These are phyloP conservation scores for Mohoua ochrocephala DNA, from an alignment of 2,113 vertebrate species.

Conservation along the genomic window DNA sequence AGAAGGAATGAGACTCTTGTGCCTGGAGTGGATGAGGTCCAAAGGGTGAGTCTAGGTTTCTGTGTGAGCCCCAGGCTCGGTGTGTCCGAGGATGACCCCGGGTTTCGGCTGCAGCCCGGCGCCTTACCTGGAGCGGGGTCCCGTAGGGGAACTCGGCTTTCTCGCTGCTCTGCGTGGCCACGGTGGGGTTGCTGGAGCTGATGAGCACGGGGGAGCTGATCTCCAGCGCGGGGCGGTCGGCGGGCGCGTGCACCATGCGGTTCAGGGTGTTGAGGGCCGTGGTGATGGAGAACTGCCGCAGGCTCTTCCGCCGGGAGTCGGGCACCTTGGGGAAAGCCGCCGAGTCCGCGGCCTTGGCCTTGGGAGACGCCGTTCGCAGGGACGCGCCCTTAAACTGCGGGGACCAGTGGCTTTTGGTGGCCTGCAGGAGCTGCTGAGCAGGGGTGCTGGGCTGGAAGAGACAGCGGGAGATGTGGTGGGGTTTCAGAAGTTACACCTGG, in stretches of 20 bases:
- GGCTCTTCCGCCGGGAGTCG: conserved; percentile 69
- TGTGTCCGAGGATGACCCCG: rapidly evolving
- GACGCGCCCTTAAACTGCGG: conserved; percentile 16
- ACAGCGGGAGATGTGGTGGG: background rate
- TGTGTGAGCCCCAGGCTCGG: background rate
- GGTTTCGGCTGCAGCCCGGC: rapidly evolving
- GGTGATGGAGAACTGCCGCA: conserved; percentile 75
- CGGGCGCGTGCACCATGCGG: conserved; percentile 68
- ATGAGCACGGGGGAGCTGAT: conserved; percentile 74
- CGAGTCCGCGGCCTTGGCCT: background rate
- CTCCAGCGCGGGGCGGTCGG: conserved; percentile 57
- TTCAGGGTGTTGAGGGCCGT: conserved; percentile 78
- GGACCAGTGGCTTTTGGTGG: conserved; percentile 66
- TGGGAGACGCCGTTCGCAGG: conserved; percentile 55
- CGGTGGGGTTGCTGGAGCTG: conserved; percentile 77
- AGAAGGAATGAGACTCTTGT: background rate
- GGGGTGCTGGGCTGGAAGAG: conserved; percentile 78
- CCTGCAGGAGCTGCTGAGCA: conserved; percentile 81
- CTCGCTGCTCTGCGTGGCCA: conserved; percentile 62
- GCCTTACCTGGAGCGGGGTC: conserved; percentile 76
- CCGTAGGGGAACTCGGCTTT: conserved; percentile 52
- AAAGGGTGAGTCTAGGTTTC: rapidly evolving
- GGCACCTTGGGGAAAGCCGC: conserved; percentile 60
- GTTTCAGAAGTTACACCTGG: rapidly evolving
- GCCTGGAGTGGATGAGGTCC: rapidly evolving